Base-by-base conservation (phyloP, 23 tunicate genomes). In the Clavelina lepadiformis region DNA sequence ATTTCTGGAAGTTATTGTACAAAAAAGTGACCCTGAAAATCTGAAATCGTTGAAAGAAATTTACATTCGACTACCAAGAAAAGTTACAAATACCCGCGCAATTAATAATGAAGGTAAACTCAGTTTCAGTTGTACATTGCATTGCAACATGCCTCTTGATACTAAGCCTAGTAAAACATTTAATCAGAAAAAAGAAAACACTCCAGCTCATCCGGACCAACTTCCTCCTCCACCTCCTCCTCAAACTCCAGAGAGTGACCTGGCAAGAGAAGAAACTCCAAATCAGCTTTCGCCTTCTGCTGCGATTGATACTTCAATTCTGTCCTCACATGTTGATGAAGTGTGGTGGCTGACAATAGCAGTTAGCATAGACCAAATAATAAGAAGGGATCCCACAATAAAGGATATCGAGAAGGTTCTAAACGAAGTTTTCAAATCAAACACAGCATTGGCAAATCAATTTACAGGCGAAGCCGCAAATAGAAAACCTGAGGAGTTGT, bases 341-440 rank as follows among this genome's bases (percentile, higher is more conserved):
- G 27, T n/a, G 0, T 70, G 72, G 77, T 86, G 95, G 95, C 38
- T 78, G 5, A 77, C 70, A 28, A n/a, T 78, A 8, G 75, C 64
- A 1, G 4, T 78, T 24, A 21, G 28, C 28, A 67, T 38, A n/a
- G 78, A 56, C 37, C 38, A 47, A 21, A 77, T 86, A 31, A 72
- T 86, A 37, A 86, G 78, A 65, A 69, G 95, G 25, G 95, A 86
- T 63, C 95, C 95, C 4, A 46, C 51, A 15, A 80, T 78, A 15
- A 58, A 66, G 3, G 95, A 86, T 34, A 60, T 86, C 3, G 7
- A 51, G 0, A 51, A 59, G 19, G 0, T 66, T 25, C 0, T 76
- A 0, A 27, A 15, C 23, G 3, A 76, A 37, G 34, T 0, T 15
- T 32, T 65, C 5, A 75, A 47, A 11, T 36, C n/a, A n/a, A n/a